Conservation (phyloP, 2,888 invertebrate genomes). For the Antheraea assamensis region DNA sequence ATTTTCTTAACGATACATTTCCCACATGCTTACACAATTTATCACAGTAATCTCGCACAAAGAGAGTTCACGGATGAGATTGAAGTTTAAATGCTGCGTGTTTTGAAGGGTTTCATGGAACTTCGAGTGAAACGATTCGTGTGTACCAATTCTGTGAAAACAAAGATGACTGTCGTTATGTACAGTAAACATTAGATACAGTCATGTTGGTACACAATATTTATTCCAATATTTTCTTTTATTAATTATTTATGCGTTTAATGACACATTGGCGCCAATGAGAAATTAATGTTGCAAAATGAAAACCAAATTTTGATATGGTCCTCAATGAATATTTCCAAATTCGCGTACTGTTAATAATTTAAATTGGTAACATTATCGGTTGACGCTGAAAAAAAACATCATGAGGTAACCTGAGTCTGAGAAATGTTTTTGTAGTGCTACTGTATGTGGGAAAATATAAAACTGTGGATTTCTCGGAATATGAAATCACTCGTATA, state of each 20-base stretch:
- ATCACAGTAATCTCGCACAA: constrained; percentile 27
- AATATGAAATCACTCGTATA: no score
- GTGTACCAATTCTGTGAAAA: constrained; percentile 11
- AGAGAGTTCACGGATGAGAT: constrained; percentile 15
- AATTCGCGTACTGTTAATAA: no score
- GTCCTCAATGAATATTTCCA: no score
- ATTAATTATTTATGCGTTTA: background rate
- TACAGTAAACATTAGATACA: background rate
- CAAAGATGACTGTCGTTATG: background rate
- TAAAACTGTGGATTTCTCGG: no score
- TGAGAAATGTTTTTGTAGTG: no score
- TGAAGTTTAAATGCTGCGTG: constrained; percentile 19
- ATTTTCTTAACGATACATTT: constrained; percentile 22
- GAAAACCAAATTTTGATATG: background rate
- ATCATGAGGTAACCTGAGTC: no score
- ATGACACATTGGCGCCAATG: background rate
- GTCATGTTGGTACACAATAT: background rate
- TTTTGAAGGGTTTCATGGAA: constrained; percentile 18
- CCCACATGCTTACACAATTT: constrained; percentile 35
- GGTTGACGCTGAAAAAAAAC: no score
- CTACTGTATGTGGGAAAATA: no score
- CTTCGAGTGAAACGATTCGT: constrained; percentile 8
- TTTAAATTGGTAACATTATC: no score
- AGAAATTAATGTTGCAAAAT: background rate
- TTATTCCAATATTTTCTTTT: background rate